Conservation (phyloP, 2,888 invertebrate genomes). For the Hydriomena furcata region DNA sequence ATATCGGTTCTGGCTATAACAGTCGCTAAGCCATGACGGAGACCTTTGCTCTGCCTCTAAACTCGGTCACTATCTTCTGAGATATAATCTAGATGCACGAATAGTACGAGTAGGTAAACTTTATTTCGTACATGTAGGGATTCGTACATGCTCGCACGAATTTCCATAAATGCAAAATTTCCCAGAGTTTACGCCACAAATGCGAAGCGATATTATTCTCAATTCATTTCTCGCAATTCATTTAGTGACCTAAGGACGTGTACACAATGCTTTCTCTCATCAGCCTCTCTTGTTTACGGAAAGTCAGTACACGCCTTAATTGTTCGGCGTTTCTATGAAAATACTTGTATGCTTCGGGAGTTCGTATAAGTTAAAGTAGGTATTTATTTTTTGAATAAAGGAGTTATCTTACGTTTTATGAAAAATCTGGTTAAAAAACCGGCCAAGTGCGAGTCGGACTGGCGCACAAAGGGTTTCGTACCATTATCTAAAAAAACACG, state of each 20-base stretch:
- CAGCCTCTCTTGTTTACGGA: conserved; percentile 74
- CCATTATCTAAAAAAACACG: too few species aligned
- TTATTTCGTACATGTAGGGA: neutral
- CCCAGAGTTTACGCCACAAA: conserved; percentile 7
- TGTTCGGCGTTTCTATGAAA: conserved; percentile 44
- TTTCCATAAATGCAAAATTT: conserved; percentile 13
- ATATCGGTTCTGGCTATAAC: too few species aligned
- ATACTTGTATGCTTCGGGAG: conserved; percentile 13
- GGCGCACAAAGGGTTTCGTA: too few species aligned
- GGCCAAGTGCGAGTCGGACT: too few species aligned
- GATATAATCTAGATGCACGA: too few species aligned
- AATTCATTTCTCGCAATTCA: conserved; percentile 32
- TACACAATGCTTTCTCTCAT: conserved; percentile 70
- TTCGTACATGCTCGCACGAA: neutral
- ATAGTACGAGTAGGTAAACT: too few species aligned
- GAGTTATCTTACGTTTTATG: too few species aligned
- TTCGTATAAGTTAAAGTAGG: neutral
- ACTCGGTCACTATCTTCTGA: too few species aligned
- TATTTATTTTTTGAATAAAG: neutral
- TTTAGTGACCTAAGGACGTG: conserved; percentile 62
- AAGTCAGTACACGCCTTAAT: conserved; percentile 63
- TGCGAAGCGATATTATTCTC: conserved; percentile 23
- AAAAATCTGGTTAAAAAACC: too few species aligned
- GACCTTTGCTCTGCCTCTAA: too few species aligned
- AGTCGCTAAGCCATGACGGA: too few species aligned